Evolutionary conservation across 2,888 invertebrate species (phyloP), one percentile per base, ranked within the genome.

Genomic region (Heliconius erato): DNA sequence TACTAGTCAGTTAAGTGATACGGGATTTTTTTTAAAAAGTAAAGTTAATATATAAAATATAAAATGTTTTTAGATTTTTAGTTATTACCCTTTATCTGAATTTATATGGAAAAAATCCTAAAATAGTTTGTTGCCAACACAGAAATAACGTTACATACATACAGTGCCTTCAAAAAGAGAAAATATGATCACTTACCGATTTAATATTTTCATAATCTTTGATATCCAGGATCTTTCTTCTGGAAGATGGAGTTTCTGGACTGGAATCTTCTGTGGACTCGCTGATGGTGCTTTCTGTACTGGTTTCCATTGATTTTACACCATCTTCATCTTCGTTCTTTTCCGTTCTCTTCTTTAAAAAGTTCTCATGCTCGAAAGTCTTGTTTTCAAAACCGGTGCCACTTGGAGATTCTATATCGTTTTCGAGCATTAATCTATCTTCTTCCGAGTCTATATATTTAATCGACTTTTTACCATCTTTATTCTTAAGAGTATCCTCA

Each of bases 381-480:
- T 95, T 94, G 79, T 96, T 94, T 83, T 96, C 95, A 87, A 95
- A 96, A 32, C 96, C 96, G 81, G 96, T 94, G 82, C 94, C 94
- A 74, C 94, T 94, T 0, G 96, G 96, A 79, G 95, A 95, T 88
- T 96, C 94, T 69, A 95, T 90, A 84, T 96, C 94, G 89, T 94
- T 92, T 80, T 95, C 94, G 69, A 95, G 89, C 77, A 94, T 87
- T 83, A 92, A 86, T 26, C 88, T 88, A 85, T 93, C 93, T 59
- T 92, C 94, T 83, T 94, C 93, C 0, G 94, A 92, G 82, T 96
- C 95, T 82, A 95, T 94, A 79, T 95, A 95, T 85, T 94, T 94
- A 1, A 95, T 86, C 80, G 90, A 85, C 90, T 92, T 84, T 89
- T 90, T 80, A 84, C 88, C 80, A 90, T 92, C 81, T 84, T 91